Conservation (phyloP, 2,113 vertebrate genomes). For the Chaenocephalus aceratus region DNA sequence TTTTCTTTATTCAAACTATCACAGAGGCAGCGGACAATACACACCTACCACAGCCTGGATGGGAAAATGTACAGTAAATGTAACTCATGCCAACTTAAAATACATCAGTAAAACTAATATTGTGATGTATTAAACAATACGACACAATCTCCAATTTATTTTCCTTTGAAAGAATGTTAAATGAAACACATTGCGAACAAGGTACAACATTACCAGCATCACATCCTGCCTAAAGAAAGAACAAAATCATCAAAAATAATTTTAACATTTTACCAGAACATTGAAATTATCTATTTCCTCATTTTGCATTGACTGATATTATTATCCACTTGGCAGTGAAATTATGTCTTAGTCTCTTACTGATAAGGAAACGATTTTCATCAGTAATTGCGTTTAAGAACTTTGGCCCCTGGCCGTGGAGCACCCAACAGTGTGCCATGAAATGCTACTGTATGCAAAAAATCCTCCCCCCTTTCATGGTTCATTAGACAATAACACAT, state of each 20-base stretch:
- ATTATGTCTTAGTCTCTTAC: conserved; percentile 50
- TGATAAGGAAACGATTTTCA: conserved; percentile 78
- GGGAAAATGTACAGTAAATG: neutral
- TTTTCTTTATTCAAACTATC: neutral
- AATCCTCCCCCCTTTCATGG: conserved; percentile 61
- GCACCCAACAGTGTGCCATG: conserved; percentile 58
- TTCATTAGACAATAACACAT: conserved; percentile 76
- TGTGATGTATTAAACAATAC: neutral
- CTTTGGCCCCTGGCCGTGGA: conserved; percentile 75
- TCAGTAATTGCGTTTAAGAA: conserved; percentile 79
- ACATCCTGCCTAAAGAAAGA: neutral
- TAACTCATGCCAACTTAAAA: neutral
- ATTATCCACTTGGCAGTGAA: conserved; percentile 64
- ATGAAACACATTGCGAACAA: neutral
- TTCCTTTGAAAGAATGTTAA: neutral
- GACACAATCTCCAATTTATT: neutral
- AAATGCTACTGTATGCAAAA: conserved; percentile 67
- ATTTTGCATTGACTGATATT: conserved; percentile 50
- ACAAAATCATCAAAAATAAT: neutral
- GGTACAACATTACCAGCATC: conserved; percentile 10
- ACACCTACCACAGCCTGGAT: neutral
- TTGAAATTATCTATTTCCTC: conserved; percentile 35
- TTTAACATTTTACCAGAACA: conserved; percentile 11
- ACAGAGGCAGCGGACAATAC: neutral
- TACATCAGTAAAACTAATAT: neutral